Conservation (phyloP, 2,113 vertebrate genomes). For the Neolamprologus fasciatus region DNA sequence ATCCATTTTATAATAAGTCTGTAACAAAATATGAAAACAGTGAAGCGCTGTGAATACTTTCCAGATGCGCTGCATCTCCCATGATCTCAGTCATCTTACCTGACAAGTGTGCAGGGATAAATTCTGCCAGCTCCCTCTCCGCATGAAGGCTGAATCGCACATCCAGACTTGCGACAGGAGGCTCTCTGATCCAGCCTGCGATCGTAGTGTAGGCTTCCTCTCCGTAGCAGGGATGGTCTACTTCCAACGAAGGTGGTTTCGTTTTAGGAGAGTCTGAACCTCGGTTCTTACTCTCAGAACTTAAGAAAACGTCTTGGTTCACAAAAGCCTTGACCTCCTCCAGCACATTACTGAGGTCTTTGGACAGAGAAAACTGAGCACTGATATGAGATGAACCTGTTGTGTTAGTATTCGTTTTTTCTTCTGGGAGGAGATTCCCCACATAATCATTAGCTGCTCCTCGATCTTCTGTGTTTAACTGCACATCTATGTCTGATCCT, state of each 20-base stretch:
- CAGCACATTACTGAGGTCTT: slow-evolving; percentile 23
- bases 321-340: slow-evolving; percentile 52
- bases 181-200: slow-evolving; percentile 76
- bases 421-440: background rate
- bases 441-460: background rate
- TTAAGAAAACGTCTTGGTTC: background rate
- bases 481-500: background rate
- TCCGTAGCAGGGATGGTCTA: slow-evolving; percentile 20
- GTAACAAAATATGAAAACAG: background rate
- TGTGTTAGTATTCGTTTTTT: background rate
- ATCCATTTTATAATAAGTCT: background rate
- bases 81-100: slow-evolving; percentile 36
- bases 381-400: background rate
- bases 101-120: slow-evolving; percentile 54
- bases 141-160: slow-evolving; percentile 81
- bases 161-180: slow-evolving; percentile 67
- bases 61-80: background rate
- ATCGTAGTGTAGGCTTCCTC: slow-evolving; percentile 55
- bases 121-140: slow-evolving; percentile 69
- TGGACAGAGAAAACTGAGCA: background rate
- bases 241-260: background rate
- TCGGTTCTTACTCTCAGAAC: background rate
- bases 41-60: background rate
- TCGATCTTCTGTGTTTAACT: background rate
- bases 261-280: background rate